Conservation (phyloP, 2,113 vertebrate species). For the Gymnocephalus cernua region DNA sequence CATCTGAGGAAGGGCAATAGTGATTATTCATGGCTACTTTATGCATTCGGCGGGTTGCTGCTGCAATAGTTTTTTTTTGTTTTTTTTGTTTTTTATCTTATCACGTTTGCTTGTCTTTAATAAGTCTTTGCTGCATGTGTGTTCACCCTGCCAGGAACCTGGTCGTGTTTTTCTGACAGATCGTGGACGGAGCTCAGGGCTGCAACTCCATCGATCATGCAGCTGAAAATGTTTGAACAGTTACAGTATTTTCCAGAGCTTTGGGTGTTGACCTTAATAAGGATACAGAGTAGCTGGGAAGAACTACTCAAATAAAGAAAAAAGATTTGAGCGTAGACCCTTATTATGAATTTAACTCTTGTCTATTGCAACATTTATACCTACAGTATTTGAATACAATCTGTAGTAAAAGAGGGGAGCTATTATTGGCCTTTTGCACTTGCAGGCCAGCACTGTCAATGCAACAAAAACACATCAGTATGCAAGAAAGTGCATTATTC, state of each 20-base stretch:
- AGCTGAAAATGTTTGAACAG: background rate
- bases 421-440: background rate
- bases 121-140: background rate
- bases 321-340: background rate
- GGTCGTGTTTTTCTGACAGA: background rate
- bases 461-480: background rate
- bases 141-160: background rate
- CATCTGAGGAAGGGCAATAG: slow-evolving; percentile 26
- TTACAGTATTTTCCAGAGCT: background rate
- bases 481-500: background rate
- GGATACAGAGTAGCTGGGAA: background rate
- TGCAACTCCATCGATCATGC: background rate
- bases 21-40: slow-evolving; percentile 52
- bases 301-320: background rate
- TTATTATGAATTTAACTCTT: background rate
- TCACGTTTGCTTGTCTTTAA: slow-evolving; percentile 8
- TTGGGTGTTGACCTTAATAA: background rate
- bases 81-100: no score
- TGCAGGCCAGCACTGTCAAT: background rate
- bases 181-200: background rate
- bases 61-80: slow-evolving; percentile 1
- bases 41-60: slow-evolving; percentile 2
- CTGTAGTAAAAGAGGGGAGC: background rate
- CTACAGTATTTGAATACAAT: slow-evolving; percentile 1
- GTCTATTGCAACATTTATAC: background rate